These are phyloP conservation scores for Watsonalla binaria DNA, from an alignment of 2,888 invertebrate genomes.

Conservation along the genomic window DNA sequence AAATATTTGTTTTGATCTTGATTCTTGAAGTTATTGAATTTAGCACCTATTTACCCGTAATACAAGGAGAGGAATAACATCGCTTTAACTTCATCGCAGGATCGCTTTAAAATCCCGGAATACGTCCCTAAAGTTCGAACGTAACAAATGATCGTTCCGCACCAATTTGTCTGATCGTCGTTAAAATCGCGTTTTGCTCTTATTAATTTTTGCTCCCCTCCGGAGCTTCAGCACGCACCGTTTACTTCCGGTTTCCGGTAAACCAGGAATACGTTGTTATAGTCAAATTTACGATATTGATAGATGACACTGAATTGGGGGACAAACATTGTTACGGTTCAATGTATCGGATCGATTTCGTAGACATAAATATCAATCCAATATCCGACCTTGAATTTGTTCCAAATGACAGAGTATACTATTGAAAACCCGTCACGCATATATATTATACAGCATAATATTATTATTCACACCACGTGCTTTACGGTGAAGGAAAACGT, in stretches of 20 bases:
- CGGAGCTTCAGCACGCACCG: slow-evolving; percentile 35
- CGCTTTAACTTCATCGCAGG: neutral
- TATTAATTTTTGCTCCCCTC: slow-evolving; percentile 67
- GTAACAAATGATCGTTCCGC: slow-evolving; percentile 67
- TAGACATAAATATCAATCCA: neutral
- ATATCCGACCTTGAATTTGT: no score
- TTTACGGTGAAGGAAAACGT: no score
- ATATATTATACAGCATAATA: no score
- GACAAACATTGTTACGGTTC: neutral
- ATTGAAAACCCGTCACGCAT: no score
- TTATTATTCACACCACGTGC: no score
- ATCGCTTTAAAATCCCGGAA: slow-evolving; percentile 25
- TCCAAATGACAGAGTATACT: no score
- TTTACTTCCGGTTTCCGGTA: slow-evolving; percentile 36
- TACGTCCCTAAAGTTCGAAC: slow-evolving; percentile 41
- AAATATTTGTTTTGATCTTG: neutral
- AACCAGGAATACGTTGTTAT: slow-evolving; percentile 50
- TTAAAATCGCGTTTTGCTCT: slow-evolving; percentile 66
- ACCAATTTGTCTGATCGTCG: slow-evolving; percentile 66
- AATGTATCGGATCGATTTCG: neutral
- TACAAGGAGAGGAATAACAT: no score
- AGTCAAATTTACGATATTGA: slow-evolving; percentile 53
- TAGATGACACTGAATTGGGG: slow-evolving; percentile 34
- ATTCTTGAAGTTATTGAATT: no score
- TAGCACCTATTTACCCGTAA: no score